phyloP scores from a whole-genome alignment of 2,888 invertebrate species.

The Tolmerus cingulatus region DNA sequence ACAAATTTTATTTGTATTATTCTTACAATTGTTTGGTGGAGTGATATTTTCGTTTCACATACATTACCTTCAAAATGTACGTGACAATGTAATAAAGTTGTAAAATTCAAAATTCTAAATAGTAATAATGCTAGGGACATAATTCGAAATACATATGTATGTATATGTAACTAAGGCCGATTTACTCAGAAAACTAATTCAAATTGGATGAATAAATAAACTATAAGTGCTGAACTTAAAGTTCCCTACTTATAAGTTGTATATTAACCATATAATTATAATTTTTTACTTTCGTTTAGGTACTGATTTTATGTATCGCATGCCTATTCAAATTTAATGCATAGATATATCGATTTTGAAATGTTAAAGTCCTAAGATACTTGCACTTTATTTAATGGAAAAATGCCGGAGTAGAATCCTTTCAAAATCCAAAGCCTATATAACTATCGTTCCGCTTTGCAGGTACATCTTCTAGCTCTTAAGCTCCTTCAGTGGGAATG shows the following conservation, averaged over 20 bases:
- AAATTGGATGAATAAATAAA: not conserved
- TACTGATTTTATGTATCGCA: conserved; percentile 36
- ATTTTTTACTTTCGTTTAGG: not conserved
- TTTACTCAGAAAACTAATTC: not conserved
- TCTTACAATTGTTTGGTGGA: no score
- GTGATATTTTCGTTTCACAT: no score
- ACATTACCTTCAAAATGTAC: no score
- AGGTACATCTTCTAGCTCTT: conserved; percentile 1
- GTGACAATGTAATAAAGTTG: no score
- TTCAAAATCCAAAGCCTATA: conserved; percentile 11
- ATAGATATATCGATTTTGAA: not conserved
- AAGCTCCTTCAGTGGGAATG: not conserved
- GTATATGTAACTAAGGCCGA: no score
- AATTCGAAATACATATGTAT: no score
- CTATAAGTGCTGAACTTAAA: not conserved
- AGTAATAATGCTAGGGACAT: no score
- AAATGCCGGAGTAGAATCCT: conserved; percentile 46
- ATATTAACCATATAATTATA: not conserved
- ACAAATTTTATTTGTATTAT: no score
- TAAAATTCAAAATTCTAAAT: no score
- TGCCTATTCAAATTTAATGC: not conserved
- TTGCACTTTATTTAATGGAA: not conserved
- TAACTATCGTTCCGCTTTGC: conserved; percentile 19
- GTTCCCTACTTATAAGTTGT: not conserved
- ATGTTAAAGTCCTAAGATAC: not conserved